These are phyloP conservation scores for Cantharis flavilabris DNA, from an alignment of 2,888 invertebrate genomes.

Conservation along the genomic window DNA sequence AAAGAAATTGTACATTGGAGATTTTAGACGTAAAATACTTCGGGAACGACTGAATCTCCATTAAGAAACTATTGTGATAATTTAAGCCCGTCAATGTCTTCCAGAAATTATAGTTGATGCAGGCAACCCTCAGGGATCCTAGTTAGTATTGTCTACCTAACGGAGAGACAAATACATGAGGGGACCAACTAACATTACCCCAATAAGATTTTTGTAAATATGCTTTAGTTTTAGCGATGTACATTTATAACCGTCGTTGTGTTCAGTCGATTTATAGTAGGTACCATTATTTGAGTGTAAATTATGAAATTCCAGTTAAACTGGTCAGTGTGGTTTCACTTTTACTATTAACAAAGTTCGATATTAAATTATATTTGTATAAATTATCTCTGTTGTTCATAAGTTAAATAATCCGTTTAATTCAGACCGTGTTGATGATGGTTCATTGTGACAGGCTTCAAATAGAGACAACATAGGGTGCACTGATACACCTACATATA, in stretches of 20 bases:
- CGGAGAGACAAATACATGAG: constrained; percentile 38
- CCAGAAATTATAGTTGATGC: constrained; percentile 35
- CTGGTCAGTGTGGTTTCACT: constrained; percentile 11
- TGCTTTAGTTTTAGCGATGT: constrained; percentile 46
- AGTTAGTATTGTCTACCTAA: constrained; percentile 36
- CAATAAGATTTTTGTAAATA: constrained; percentile 29
- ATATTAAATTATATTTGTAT: constrained; percentile 22
- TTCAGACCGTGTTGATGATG: neutral
- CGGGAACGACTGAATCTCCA: constrained; percentile 31
- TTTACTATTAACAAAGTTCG: constrained; percentile 14
- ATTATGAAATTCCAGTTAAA: constrained; percentile 10
- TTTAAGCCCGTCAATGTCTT: constrained; percentile 38
- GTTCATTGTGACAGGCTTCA: neutral
- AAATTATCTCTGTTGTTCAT: constrained; percentile 25
- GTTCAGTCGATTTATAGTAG: constrained; percentile 49
- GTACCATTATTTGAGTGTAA: constrained; percentile 19
- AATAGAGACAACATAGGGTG: neutral
- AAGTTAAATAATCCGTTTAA: constrained; percentile 11
- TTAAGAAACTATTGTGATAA: constrained; percentile 38
- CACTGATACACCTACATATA: neutral
- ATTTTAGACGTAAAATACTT: constrained; percentile 28
- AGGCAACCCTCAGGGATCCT: constrained; percentile 47
- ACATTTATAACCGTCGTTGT: constrained; percentile 51
- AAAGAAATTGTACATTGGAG: constrained; percentile 19
- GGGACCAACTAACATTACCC: constrained; percentile 40